Conservation (phyloP, 2,797 vertebrate genomes). For the Eutrigla gurnardus region DNA sequence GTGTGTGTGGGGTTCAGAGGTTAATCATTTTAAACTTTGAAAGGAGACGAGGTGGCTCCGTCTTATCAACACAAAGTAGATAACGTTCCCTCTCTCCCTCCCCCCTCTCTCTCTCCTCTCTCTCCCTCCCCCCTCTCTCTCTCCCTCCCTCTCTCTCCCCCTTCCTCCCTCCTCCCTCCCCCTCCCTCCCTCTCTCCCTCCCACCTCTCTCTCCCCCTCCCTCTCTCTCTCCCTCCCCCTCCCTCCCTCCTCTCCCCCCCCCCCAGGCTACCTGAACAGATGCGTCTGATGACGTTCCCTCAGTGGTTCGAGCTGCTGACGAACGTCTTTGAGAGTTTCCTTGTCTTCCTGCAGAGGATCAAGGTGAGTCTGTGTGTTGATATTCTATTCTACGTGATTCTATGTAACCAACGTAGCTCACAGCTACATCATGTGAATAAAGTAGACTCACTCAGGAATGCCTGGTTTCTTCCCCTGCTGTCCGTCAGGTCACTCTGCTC, state of each 20-base stretch:
- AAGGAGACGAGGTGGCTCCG: no score
- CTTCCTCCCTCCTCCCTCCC: background rate
- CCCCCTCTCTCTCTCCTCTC: no score
- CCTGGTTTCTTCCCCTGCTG: background rate
- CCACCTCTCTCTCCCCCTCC: no score
- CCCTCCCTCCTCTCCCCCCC: no score
- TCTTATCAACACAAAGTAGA: background rate
- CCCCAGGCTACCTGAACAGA: slow-evolving; percentile 90
- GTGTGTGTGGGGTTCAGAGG: background rate
- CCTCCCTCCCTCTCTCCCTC: no score
- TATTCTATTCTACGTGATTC: background rate
- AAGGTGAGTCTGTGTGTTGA: slow-evolving; percentile 89
- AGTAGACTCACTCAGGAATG: no score
- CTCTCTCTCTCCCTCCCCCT: background rate
- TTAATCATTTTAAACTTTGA: background rate
- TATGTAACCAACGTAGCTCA: background rate
- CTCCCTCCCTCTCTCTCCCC: no score
- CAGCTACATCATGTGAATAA: no score
- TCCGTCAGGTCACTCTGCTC: slow-evolving; percentile 88
- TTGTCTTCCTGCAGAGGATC: slow-evolving; percentile 92
- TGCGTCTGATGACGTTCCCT: slow-evolving; percentile 93
- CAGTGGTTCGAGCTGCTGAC: slow-evolving; percentile 90
- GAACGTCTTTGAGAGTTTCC: slow-evolving; percentile 92
- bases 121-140: background rate
- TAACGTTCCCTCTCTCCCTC: background rate